Conservation (phyloP, 2,113 vertebrate species). For the Aspiorhynchus laticeps region DNA sequence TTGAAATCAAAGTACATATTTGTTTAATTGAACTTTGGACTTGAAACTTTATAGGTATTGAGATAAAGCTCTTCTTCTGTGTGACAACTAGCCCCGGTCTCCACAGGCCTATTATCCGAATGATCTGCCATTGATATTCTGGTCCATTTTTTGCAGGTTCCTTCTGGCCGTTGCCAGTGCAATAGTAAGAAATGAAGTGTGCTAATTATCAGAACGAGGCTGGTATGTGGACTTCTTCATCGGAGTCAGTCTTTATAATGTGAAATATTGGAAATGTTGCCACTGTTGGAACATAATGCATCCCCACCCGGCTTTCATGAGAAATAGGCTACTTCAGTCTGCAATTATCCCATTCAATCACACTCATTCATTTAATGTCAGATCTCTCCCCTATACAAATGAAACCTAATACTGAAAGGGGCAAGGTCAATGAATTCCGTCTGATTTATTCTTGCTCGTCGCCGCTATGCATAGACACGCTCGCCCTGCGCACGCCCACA, state of each 20-base stretch:
- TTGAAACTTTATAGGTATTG: neutral
- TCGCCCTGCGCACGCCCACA: slow-evolving; percentile 42
- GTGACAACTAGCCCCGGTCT: neutral
- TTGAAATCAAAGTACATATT: neutral
- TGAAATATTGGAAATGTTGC: neutral
- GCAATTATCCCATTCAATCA: neutral
- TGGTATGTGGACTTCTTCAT: neutral
- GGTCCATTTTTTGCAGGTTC: too few species aligned
- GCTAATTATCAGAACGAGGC: neutral
- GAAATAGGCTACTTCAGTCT: neutral
- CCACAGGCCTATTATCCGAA: neutral
- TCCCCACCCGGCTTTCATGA: neutral
- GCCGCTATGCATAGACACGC: slow-evolving; percentile 19
- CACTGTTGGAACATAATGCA: neutral
- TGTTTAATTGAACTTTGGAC: neutral
- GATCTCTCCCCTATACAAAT: neutral
- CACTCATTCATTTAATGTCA: slow-evolving; percentile 14
- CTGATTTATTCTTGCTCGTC: slow-evolving; percentile 23
- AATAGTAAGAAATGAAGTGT: neutral
- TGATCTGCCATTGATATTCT: neutral
- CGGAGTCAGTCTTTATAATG: neutral
- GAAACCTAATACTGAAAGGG: slow-evolving; percentile 11
- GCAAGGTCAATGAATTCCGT: slow-evolving; percentile 36
- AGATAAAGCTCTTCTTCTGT: too few species aligned
- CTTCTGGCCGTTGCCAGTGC: neutral